phyloP scores from a whole-genome alignment of 2,797 vertebrate species.

The Hapalemur alaotrensis region DNA sequence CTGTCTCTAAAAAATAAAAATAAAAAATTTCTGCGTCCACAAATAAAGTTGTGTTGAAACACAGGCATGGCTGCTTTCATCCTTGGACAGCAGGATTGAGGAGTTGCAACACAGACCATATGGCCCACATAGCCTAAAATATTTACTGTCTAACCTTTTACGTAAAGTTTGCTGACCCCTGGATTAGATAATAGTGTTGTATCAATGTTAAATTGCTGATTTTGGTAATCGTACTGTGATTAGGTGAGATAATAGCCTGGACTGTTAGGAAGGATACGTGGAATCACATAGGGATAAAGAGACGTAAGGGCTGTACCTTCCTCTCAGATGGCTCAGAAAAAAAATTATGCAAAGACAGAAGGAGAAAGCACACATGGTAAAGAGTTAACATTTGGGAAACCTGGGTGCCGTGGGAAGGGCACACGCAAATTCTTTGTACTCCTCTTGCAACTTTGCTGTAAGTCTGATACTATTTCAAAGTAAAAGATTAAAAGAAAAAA shows the following conservation, averaged over 20 bases:
- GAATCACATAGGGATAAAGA: not conserved
- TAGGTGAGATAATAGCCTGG: not conserved
- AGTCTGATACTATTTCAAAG: not conserved
- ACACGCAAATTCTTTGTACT: not conserved
- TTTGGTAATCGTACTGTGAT: not conserved
- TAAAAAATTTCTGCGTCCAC: too few species aligned
- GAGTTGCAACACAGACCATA: not conserved
- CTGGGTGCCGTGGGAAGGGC: not conserved
- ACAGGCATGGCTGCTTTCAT: not conserved
- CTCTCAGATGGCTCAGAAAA: not conserved
- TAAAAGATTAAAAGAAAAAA: not conserved
- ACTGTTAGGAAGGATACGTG: not conserved
- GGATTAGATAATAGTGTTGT: not conserved
- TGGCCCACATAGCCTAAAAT: not conserved
- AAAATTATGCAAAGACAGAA: not conserved
- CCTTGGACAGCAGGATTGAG: not conserved
- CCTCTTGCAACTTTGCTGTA: not conserved
- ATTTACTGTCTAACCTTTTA: not conserved
- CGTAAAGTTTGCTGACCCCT: not conserved
- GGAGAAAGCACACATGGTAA: not conserved
- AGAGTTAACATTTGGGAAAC: not conserved
- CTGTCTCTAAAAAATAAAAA: too few species aligned
- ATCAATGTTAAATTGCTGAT: not conserved
- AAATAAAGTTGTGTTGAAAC: not conserved
- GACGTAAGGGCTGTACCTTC: not conserved